Evolutionary conservation across 2,888 invertebrate genomes (phyloP).

Genomic region (Pandemis heparana): DNA sequence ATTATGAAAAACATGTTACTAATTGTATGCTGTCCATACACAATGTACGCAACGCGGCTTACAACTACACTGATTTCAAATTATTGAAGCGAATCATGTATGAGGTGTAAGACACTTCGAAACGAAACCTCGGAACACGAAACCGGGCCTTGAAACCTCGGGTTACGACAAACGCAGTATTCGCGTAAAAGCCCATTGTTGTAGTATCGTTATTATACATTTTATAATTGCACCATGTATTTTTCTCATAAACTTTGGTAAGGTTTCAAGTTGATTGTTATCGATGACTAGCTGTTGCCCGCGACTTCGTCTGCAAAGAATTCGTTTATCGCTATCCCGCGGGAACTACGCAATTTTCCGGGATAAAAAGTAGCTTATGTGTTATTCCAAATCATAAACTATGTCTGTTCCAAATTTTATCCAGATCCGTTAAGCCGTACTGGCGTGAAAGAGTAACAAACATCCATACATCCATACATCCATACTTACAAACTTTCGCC

Average conservation of each 20-base stretch:
- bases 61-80: slow-evolving; percentile 5
- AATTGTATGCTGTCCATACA: background rate
- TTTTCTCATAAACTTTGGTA: slow-evolving; percentile 35
- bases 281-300: no score
- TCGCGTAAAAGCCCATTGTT: slow-evolving; percentile 39
- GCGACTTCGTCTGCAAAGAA: no score
- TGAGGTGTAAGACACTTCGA: slow-evolving; percentile 15
- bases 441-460: no score
- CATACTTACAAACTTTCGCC: no score
- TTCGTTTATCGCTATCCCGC: no score
- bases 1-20: background rate
- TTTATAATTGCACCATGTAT: slow-evolving; percentile 14
- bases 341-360: no score
- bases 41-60: background rate
- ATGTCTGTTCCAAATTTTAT: no score
- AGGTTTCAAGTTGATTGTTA: slow-evolving; percentile 20
- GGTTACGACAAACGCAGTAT: slow-evolving; percentile 35
- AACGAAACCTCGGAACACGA: slow-evolving; percentile 37
- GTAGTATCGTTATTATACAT: slow-evolving; percentile 22
- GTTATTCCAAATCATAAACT: no score
- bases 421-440: no score
- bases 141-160: slow-evolving; percentile 36
- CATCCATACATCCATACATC: no score
- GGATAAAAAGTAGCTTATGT: no score
- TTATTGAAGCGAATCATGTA: slow-evolving; percentile 4